Base-by-base conservation (phyloP, 2,888 invertebrate genomes). In the Hyppa rectilinea region DNA sequence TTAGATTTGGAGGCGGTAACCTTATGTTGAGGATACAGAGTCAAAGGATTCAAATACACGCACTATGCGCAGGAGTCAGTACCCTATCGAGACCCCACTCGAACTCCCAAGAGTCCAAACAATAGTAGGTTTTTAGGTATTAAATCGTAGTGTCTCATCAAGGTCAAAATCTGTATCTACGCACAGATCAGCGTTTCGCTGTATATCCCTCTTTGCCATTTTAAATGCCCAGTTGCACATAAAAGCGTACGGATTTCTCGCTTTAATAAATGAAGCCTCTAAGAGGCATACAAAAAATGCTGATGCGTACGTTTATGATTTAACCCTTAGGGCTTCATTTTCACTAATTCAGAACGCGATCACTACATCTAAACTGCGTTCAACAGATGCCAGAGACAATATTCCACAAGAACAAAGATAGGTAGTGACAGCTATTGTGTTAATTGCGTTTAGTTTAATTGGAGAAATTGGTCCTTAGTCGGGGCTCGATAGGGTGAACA, bases 1-100 rank as follows among this genome's bases (percentile, higher is more conserved):
- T 73, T 74, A 86, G 78, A 80, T 86, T 87, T 85, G 86, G 85
- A 85, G 78, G 76, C 86, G 87, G 87, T 87, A 87, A 87, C 87
- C 81, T 82, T 86, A 83, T 73, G 80, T 67, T 69, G 68, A 81
- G 58, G 34, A 68, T 65, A 63, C 29, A 56, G 20, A 70, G 66
- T 67, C 69, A 64, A 71, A 56, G 43, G 58, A 52, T 67, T 40
- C 14, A 49, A 62, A 49, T 31, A 43, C 45, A 66, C 38, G 47
- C 56, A 47, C 23, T 56, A 47, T 23, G 52, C 64, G 45, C 40
- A 40, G 23, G 26, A 36, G 34, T 55, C 26, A 29, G 12, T 38
- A 31, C 20, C 26, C 12, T 43, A 52, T 43, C 43, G 50, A 71
- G 20, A 50, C 34, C 12, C 4, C 10, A 64, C 58, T 58, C 26